A percentile compares a stretch with the other conserved stretches of the same genome.
Evolutionary conservation across 2,888 invertebrate genomes (phyloP).

Genomic region (Hydraecia micacea): DNA sequence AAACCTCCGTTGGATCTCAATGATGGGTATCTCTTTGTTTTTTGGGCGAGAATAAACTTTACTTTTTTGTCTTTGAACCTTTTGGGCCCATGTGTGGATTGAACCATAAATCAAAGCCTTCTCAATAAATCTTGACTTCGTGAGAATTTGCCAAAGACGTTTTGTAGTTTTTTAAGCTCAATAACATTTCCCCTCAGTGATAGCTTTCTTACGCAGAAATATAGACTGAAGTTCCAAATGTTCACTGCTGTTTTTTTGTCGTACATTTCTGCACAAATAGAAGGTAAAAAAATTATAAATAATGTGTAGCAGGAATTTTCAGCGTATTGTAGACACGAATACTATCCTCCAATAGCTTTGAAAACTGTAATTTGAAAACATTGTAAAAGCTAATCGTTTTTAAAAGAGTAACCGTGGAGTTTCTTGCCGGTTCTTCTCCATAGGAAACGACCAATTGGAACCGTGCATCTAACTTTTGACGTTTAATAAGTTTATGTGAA

Average conservation of each 20-base stretch:
- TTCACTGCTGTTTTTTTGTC: conserved; percentile 27
- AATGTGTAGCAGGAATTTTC: conserved; percentile 29
- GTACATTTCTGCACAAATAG: conserved; percentile 28
- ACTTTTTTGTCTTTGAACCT: conserved; percentile 85
- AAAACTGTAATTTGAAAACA: neutral
- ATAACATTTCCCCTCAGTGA: conserved; percentile 63
- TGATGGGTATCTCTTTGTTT: conserved; percentile 79
- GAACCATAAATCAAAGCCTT: conserved; percentile 87
- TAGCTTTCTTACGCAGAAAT: conserved; percentile 43
- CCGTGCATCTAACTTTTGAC: neutral
- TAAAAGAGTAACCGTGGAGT: neutral
- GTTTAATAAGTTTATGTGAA: neutral
- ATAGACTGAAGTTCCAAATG: conserved; percentile 37
- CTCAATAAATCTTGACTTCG: conserved; percentile 87
- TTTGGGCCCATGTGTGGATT: conserved; percentile 85
- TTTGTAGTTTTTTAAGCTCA: conserved; percentile 75
- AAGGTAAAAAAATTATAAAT: conserved; percentile 43
- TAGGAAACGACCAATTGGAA: neutral
- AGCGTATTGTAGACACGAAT: conserved; percentile 26
- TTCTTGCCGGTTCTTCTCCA: neutral
- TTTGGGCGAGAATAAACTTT: conserved; percentile 81
- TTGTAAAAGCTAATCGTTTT: neutral
- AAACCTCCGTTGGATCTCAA: conserved; percentile 73
- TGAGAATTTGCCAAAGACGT: conserved; percentile 80
- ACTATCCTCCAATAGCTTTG: neutral